A percentile compares a stretch with the other conserved stretches of the same genome.
phyloP scores from a whole-genome alignment of 1,140 invertebrate genomes.

The Drosophila ercepeae region DNA sequence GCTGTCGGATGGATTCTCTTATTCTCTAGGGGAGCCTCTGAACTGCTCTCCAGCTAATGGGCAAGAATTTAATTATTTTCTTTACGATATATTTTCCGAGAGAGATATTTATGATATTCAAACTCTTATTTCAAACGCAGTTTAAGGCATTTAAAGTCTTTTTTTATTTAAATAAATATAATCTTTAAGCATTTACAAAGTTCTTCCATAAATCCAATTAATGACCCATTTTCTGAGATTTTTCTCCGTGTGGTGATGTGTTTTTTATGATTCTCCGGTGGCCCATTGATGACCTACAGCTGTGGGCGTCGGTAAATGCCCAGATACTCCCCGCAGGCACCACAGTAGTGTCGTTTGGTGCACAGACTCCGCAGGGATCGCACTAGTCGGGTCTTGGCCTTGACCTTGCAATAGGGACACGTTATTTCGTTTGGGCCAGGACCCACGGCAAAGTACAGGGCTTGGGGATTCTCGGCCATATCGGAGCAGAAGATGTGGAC shows the following conservation, averaged over 20 bases:
- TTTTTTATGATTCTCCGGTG: background rate
- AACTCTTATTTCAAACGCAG: no score
- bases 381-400: slow-evolving; percentile 61
- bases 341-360: slow-evolving; percentile 71
- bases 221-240: background rate
- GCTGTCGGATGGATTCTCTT: background rate
- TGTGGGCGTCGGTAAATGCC: slow-evolving; percentile 75
- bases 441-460: slow-evolving; percentile 81
- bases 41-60: slow-evolving; percentile 16
- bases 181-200: background rate
- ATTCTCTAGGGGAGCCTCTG: slow-evolving; percentile 18
- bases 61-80: slow-evolving; percentile 13
- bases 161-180: background rate
- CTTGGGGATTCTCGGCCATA: slow-evolving; percentile 49
- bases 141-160: background rate
- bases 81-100: no score
- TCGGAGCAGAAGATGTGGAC: slow-evolving; percentile 26
- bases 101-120: no score
- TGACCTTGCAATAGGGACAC: slow-evolving; percentile 69
- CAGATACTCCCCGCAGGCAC: slow-evolving; percentile 78
- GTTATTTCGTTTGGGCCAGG: slow-evolving; percentile 75
- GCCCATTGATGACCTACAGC: slow-evolving; percentile 30
- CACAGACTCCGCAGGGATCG: slow-evolving; percentile 61
- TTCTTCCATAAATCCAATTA: background rate
- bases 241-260: background rate